These are phyloP conservation scores for Xiphophorus birchmanni DNA, from an alignment of 2,797 vertebrate species.

Conservation along the genomic window DNA sequence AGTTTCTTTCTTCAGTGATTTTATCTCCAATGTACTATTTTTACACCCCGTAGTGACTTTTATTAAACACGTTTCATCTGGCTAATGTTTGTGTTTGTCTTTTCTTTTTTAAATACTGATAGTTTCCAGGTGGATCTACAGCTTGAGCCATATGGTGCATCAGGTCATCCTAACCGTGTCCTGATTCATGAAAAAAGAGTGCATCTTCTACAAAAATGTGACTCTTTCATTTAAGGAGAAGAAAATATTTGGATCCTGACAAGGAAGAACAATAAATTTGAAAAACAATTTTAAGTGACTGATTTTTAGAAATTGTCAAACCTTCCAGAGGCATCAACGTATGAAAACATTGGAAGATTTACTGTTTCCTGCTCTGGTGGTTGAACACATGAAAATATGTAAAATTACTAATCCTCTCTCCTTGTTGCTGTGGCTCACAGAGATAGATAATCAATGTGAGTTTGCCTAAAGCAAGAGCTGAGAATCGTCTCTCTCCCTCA, in stretches of 20 bases:
- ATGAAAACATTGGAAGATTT: conserved; percentile 13
- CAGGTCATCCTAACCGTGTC: not conserved
- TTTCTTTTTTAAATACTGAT: not conserved
- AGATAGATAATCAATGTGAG: conserved; percentile 63
- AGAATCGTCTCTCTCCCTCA: conserved; percentile 50
- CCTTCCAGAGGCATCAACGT: not conserved
- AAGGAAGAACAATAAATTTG: not conserved
- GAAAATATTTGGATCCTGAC: not conserved
- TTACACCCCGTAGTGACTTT: not conserved
- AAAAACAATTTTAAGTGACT: not conserved
- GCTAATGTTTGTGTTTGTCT: not conserved
- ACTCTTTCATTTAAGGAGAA: not conserved
- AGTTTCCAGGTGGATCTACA: not conserved
- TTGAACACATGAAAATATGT: conserved; percentile 39
- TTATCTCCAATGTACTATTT: not conserved
- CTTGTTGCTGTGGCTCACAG: conserved; percentile 29
- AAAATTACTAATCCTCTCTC: conserved; percentile 64
- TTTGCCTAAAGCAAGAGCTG: conserved; percentile 51
- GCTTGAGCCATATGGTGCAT: not conserved
- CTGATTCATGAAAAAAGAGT: conserved; percentile 5
- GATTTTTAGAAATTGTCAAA: not conserved
- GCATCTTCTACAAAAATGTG: not conserved
- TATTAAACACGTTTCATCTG: not conserved
- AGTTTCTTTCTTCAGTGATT: not conserved
- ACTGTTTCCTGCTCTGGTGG: conserved; percentile 37